Base-by-base conservation (phyloP, 2,797 vertebrate genomes). In the Denticeps clupeoides region DNA sequence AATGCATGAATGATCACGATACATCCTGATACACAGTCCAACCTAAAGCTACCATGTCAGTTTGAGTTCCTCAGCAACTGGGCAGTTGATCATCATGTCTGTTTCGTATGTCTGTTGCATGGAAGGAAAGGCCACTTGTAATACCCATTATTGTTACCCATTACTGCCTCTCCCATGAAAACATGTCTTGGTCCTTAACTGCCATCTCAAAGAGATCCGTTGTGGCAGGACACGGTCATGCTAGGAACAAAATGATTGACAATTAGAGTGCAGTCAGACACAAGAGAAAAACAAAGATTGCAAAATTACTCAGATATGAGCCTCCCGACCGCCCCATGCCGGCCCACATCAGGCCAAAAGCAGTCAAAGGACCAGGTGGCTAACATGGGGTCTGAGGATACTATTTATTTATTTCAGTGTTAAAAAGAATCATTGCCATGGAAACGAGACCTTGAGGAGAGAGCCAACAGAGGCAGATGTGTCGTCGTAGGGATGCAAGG, bases 211-310 rank as follows among this genome's bases (percentile, higher is more conserved):
- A 44, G 35, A 58, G 33, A 49, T 51, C 18, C 27, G 33, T 46
- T 11, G 3, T 54, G 45, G 26, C 40, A 51, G 62, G 71, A 48
- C 58, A 52, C 12, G 23, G 51, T 58, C 51, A 31, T 21, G 41
- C 8, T 45, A 16, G 37, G 45, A 59, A 13, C 13, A 31, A 57
- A 59, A 62, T 49, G 43, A 41, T 41, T 22, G 28, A 60, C 45
- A 24, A 33, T 27, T 27, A 10, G 33, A 40, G 27, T 22, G 47
- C 41, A 15, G 9, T 45, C 31, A 31, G 41, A 38, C 29, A 33
- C 7, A 31, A 40, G 47, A 38, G 16, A 16, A 27, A 33, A 38
- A 9, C 18, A 55, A 22, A 51, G 49, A 41, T 27, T 38, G 49
- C 21, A 51, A 25, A 47, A 43, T 33, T 41, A 47, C 23, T 16